A percentile compares a stretch with the other conserved stretches of the same genome.
Conservation (phyloP, 2,888 invertebrate species). For the Argyra leucocephala region DNA sequence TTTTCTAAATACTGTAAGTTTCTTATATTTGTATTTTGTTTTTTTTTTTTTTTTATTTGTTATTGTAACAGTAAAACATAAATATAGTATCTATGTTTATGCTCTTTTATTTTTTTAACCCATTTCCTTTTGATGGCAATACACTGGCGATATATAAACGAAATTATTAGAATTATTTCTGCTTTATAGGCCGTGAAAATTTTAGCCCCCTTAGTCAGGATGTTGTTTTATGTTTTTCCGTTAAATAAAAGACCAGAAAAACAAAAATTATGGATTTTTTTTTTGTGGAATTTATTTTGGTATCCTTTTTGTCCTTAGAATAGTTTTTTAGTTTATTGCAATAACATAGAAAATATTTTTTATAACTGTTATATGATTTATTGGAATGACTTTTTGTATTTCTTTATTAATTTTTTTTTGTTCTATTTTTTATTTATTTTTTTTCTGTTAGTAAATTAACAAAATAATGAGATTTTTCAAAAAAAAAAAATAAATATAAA, state of each 20-base stretch:
- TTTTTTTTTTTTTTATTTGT: no score
- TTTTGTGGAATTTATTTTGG: background rate
- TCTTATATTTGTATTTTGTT: no score
- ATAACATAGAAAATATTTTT: background rate
- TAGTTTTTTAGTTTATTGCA: background rate
- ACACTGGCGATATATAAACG: background rate
- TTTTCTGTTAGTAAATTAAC: background rate
- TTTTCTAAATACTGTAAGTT: no score
- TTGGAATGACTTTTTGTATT: background rate
- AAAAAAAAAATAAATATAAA: no score
- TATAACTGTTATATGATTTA: background rate
- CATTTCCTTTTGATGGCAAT: no score
- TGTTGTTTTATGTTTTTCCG: background rate
- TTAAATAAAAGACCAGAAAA: background rate
- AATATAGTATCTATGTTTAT: no score
- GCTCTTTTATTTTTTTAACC: no score
- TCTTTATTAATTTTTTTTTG: background rate
- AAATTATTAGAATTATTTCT: background rate
- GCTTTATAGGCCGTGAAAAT: conserved; percentile 3
- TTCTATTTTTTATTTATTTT: background rate
- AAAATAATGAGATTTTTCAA: no score
- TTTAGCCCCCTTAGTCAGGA: background rate
- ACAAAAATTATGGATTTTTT: no score
- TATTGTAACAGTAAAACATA: no score
- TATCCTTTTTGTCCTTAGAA: background rate